These are phyloP conservation scores for Caenorhabditis uteleia DNA, from an alignment of 2,888 invertebrate genomes.

Conservation along the genomic window DNA sequence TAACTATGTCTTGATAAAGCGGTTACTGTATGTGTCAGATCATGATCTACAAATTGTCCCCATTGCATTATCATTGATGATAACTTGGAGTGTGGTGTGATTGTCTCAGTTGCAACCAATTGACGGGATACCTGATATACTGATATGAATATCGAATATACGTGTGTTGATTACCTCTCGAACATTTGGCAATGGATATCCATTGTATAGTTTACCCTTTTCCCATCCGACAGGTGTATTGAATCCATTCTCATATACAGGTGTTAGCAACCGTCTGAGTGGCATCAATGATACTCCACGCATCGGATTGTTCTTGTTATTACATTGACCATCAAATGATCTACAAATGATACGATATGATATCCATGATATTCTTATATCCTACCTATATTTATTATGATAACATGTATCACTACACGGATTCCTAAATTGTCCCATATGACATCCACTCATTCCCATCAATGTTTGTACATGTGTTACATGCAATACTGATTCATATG, in stretches of 20 bases:
- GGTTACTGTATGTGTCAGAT: conserved; percentile 90
- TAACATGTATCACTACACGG: conserved; percentile 82
- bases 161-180: conserved; percentile 33
- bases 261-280: conserved; percentile 79
- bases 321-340: conserved; percentile 90
- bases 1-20: conserved; percentile 76
- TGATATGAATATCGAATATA: neutral
- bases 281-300: conserved; percentile 77
- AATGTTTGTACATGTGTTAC: conserved; percentile 84
- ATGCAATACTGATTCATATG: conserved; percentile 85
- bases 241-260: conserved; percentile 90
- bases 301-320: conserved; percentile 87
- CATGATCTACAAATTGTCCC: conserved; percentile 98
- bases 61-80: conserved; percentile 99
- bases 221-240: conserved; percentile 95
- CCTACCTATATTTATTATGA: conserved; percentile 81
- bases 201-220: conserved; percentile 81
- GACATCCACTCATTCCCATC: conserved; percentile 83
- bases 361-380: neutral
- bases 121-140: conserved; percentile 87
- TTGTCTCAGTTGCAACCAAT: conserved; percentile 82
- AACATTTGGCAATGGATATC: conserved; percentile 74
- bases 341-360: conserved; percentile 75
- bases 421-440: conserved; percentile 56
- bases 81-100: conserved; percentile 77